Percentiles rank a stretch among this genome's conserved stretches.
Conservation (phyloP, 2,113 vertebrate species). For the Corythaixoides concolor region DNA sequence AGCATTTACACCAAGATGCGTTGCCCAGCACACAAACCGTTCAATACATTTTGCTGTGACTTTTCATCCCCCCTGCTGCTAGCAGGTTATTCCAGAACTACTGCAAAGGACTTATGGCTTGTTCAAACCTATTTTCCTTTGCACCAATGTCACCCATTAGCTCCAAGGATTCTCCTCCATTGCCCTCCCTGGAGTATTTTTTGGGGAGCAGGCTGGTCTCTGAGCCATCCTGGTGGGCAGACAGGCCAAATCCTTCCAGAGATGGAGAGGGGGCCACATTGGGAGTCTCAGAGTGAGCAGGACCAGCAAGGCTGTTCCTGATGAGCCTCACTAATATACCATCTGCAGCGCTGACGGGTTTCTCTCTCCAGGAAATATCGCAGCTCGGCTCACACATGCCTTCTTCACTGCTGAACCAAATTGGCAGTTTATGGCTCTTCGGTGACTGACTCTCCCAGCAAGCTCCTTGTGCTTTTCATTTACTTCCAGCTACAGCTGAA, state of each 20-base stretch:
- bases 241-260: neutral
- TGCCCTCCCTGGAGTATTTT: neutral
- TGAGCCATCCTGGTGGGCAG: neutral
- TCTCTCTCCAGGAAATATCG: neutral
- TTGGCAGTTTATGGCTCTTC: neutral
- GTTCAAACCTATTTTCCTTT: neutral
- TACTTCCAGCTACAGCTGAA: neutral
- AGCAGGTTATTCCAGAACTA: neutral
- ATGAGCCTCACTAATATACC: neutral
- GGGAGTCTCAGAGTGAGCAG: neutral
- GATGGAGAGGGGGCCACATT: rapidly evolving
- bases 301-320: neutral
- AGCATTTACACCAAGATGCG: neutral
- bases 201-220: neutral
- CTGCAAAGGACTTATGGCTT: neutral
- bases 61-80: neutral
- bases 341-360: neutral
- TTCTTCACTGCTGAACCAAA: neutral
- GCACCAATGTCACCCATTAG: neutral
- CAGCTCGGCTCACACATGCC: neutral
- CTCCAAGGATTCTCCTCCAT: neutral
- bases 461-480: neutral
- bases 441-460: neutral
- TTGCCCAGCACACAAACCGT: neutral
- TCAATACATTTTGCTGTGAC: neutral